phyloP scores from a whole-genome alignment of 2,113 vertebrate genomes.

The Solenodon paradoxus region DNA sequence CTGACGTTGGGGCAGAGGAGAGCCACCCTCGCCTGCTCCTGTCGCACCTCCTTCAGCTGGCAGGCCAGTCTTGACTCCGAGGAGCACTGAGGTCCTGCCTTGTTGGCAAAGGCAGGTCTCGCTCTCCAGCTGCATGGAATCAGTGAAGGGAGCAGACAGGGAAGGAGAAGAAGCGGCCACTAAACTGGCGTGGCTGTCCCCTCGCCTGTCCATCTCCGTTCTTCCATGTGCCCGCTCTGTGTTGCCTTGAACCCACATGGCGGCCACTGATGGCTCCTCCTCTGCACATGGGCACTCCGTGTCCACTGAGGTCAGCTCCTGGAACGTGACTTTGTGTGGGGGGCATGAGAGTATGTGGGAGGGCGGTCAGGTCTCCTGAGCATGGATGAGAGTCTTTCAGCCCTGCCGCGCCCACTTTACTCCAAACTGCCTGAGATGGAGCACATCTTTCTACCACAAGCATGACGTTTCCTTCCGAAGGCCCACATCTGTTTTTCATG shows the following conservation, averaged over 20 bases:
- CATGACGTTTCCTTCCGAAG: neutral
- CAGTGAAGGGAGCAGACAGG: neutral
- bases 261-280: too few relatives aligned
- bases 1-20: rapidly evolving
- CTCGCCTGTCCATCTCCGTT: too few relatives aligned
- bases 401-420: neutral
- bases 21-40: too few relatives aligned
- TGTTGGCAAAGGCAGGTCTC: neutral
- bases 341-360: too few relatives aligned
- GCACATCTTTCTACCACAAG: neutral
- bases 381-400: neutral
- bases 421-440: neutral
- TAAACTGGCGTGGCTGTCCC: too few relatives aligned
- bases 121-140: rapidly evolving
- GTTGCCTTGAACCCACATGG: too few relatives aligned
- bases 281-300: too few relatives aligned
- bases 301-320: too few relatives aligned
- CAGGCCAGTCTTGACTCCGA: neutral
- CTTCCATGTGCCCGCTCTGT: too few relatives aligned
- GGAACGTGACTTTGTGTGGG: too few relatives aligned
- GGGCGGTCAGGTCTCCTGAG: neutral
- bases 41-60: neutral
- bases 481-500: neutral
- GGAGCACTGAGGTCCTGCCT: neutral
- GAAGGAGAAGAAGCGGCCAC: neutral